phyloP scores from a whole-genome alignment of 2,113 vertebrate genomes.

The Phyllopteryx taeniolatus region DNA sequence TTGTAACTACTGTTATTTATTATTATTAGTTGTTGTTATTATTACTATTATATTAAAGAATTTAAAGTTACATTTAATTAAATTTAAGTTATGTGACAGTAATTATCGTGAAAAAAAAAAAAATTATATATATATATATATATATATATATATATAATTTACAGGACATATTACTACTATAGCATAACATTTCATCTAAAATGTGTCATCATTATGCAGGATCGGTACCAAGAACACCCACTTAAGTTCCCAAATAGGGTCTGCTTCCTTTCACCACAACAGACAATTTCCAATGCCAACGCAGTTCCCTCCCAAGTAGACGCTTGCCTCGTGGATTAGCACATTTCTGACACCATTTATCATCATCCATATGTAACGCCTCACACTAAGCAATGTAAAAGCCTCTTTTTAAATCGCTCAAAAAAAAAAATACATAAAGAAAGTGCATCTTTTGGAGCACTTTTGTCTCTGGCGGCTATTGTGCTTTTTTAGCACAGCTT shows the following conservation, averaged over 20 bases:
- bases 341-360: slow-evolving; percentile 35
- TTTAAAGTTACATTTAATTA: no score
- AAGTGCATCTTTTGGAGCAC: slow-evolving; percentile 34
- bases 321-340: background rate
- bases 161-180: background rate
- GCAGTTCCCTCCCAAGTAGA: background rate
- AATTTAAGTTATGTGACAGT: no score
- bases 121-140: no score
- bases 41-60: no score
- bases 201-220: background rate
- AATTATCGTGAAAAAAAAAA: no score
- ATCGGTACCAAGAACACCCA: background rate
- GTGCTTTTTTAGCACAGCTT: slow-evolving; percentile 43
- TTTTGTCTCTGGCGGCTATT: slow-evolving; percentile 47
- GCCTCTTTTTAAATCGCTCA: slow-evolving; percentile 38
- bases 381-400: slow-evolving; percentile 33
- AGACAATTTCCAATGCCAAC: background rate
- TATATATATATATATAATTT: no score
- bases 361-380: slow-evolving; percentile 55
- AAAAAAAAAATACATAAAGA: slow-evolving; percentile 32
- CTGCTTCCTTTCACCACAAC: background rate
- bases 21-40: no score
- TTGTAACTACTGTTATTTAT: no score
- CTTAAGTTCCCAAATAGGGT: background rate
- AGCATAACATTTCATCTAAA: background rate